Conservation (phyloP, 2,797 vertebrate genomes). For the Amblyraja radiata region DNA sequence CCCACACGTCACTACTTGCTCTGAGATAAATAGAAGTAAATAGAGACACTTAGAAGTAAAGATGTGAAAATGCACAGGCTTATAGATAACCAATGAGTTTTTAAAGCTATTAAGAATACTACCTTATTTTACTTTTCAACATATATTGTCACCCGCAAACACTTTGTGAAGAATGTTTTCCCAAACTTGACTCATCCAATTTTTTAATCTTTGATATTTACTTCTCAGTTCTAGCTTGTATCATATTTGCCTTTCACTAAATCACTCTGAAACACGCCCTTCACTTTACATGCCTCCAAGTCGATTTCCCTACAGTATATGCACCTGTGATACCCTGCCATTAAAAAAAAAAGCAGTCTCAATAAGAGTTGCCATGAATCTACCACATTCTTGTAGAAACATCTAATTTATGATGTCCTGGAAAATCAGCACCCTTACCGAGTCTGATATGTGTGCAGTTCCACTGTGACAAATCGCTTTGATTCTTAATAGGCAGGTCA, state of each 20-base stretch:
- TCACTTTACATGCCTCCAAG: neutral
- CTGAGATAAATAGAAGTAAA: neutral
- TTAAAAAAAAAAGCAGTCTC: too few relatives aligned
- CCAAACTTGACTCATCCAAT: neutral
- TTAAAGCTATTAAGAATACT: neutral
- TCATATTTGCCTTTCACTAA: neutral
- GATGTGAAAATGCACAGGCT: neutral
- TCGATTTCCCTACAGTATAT: neutral
- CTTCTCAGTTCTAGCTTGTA: neutral
- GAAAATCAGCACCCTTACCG: too few relatives aligned
- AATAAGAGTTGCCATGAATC: too few relatives aligned
- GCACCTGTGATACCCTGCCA: neutral
- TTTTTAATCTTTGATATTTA: neutral
- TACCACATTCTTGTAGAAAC: too few relatives aligned
- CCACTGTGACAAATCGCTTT: too few relatives aligned
- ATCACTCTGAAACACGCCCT: neutral
- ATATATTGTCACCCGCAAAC: neutral
- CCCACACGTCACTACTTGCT: neutral
- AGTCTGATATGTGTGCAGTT: too few relatives aligned
- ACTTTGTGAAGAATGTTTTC: neutral
- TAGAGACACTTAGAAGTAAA: neutral
- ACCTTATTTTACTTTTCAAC: neutral
- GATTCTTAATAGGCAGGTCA: too few relatives aligned
- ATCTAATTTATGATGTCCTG: too few relatives aligned
- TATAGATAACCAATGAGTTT: neutral